A percentile compares a stretch with the other conserved stretches of the same genome.
These are phyloP conservation scores for Zapus hudsonius DNA, from an alignment of 2,113 vertebrate species.

Conservation along the genomic window DNA sequence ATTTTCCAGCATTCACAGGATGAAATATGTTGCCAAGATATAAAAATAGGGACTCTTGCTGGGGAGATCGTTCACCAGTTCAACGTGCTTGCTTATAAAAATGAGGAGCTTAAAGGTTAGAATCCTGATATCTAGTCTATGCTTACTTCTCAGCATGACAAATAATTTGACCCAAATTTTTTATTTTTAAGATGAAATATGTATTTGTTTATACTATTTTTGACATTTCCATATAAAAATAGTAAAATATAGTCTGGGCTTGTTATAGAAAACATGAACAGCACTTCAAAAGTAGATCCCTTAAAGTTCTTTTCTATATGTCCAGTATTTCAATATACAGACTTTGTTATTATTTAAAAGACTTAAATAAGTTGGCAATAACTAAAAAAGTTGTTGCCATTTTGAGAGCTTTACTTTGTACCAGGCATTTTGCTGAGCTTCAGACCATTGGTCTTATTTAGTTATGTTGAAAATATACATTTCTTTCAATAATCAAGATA, in stretches of 20 bases:
- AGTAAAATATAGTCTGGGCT: neutral
- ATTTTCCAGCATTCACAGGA: neutral
- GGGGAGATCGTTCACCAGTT: neutral
- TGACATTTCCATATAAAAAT: neutral
- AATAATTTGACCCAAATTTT: no score
- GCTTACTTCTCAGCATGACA: neutral
- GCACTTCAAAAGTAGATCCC: neutral
- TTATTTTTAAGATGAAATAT: constrained; percentile 38
- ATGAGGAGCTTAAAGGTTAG: neutral
- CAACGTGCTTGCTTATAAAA: neutral
- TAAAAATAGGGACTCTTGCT: no score
- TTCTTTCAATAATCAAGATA: constrained; percentile 5
- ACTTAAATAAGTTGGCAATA: neutral
- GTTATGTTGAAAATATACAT: neutral
- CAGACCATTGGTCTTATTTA: neutral
- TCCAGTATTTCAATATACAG: no score
- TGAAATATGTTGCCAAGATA: neutral
- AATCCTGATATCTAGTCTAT: neutral
- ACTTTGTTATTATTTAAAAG: constrained; percentile 28
- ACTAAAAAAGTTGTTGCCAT: neutral
- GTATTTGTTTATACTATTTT: neutral
- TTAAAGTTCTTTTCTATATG: no score
- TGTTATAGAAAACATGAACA: neutral
- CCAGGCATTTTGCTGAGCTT: neutral
- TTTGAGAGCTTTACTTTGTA: constrained; percentile 22